Percentiles rank a stretch among this genome's conserved stretches.
Evolutionary conservation across 2,888 invertebrate species (phyloP).

Genomic region (Andrena chrysosceles): DNA sequence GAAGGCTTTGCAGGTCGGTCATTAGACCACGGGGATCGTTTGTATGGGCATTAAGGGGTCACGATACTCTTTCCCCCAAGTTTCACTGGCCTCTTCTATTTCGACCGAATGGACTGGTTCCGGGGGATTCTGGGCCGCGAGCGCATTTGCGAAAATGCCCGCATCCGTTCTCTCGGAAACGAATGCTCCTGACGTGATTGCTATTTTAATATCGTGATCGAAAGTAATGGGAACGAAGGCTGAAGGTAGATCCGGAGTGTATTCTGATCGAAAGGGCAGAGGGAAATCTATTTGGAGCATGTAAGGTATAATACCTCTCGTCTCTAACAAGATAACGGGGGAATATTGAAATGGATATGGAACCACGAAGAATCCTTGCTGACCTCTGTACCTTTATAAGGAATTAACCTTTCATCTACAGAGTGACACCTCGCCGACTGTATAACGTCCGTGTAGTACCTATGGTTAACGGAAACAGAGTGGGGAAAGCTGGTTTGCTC

Average conservation of each 20-base stretch:
- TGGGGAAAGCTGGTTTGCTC: background rate
- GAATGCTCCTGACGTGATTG: constrained; percentile 50
- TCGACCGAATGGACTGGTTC: background rate
- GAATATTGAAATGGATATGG: background rate
- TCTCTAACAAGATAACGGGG: background rate
- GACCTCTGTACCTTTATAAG: background rate
- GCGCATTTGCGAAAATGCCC: constrained; percentile 46
- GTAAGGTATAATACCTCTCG: constrained; percentile 4
- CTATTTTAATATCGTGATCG: constrained; percentile 41
- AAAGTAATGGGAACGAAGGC: background rate
- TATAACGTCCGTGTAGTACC: background rate
- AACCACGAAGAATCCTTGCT: background rate
- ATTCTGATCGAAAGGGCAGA: constrained; percentile 16
- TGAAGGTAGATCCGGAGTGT: background rate
- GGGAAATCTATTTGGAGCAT: constrained; percentile 22
- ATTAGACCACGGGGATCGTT: background rate
- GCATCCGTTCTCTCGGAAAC: constrained; percentile 33
- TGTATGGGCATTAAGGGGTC: constrained; percentile 12
- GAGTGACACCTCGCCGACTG: background rate
- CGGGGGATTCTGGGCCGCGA: constrained; percentile 14
- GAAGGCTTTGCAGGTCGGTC: background rate
- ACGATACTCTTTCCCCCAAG: constrained; percentile 1
- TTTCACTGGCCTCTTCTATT: background rate
- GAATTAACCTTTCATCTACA: background rate
- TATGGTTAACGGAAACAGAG: background rate